Conservation (phyloP, 30 jellyfish, hydroid and myxozoan genomes). For the Calvadosia cruxmelitensis region DNA sequence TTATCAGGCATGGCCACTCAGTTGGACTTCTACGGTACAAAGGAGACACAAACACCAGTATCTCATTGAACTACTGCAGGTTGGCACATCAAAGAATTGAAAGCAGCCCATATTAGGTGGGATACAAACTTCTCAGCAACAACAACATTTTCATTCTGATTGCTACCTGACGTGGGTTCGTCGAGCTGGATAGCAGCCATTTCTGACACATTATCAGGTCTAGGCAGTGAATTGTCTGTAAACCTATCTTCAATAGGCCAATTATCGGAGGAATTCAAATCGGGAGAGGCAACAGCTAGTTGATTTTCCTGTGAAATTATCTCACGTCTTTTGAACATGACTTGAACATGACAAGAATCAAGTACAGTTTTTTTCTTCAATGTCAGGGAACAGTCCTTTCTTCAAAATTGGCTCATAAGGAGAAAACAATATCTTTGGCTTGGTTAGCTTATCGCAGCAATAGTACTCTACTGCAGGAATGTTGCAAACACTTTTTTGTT, state of each 20-base stretch:
- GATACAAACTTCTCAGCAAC: too few relatives aligned
- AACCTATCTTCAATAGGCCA: too few relatives aligned
- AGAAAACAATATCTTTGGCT: neutral
- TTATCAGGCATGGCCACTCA: conserved; percentile 9
- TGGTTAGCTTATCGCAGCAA: neutral
- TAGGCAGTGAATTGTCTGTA: too few relatives aligned
- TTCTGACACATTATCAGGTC: too few relatives aligned
- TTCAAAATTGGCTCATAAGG: neutral
- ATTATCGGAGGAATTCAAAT: too few relatives aligned
- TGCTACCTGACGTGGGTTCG: too few relatives aligned
- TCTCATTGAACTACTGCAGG: neutral
- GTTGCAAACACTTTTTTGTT: neutral
- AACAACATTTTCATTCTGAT: too few relatives aligned
- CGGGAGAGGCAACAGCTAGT: too few relatives aligned
- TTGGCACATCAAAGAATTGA: conserved; percentile 3
- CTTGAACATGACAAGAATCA: too few relatives aligned
- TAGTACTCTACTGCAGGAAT: neutral
- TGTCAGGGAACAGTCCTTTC: neutral
- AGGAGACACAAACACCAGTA: conserved; percentile 5
- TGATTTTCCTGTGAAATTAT: too few relatives aligned
- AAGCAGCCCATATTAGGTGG: conserved; percentile 25
- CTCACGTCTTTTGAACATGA: too few relatives aligned
- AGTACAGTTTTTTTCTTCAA: neutral
- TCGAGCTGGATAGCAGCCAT: too few relatives aligned
- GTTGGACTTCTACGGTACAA: conserved; percentile 17